phyloP scores from a whole-genome alignment of 2,797 vertebrate genomes.

The Platyrinchus mystaceus region DNA sequence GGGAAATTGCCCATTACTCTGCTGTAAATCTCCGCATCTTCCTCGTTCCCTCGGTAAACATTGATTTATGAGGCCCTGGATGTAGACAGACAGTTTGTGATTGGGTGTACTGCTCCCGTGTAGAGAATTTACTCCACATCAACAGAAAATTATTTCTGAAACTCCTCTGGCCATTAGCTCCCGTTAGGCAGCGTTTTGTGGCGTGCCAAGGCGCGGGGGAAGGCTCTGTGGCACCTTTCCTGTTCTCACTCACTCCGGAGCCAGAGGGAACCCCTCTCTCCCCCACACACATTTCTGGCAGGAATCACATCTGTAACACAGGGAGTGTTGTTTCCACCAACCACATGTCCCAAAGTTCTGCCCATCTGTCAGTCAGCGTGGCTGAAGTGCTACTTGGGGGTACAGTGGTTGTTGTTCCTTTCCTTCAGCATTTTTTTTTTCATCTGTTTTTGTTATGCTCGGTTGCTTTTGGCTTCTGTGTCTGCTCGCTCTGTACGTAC shows the following conservation, averaged over 20 bases:
- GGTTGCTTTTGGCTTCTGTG: not conserved
- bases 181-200: slow-evolving; percentile 60
- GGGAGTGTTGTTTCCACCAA: not conserved
- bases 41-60: slow-evolving; percentile 67
- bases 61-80: slow-evolving; percentile 90
- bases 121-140: slow-evolving; percentile 81
- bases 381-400: not conserved
- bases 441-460: not conserved
- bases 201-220: not conserved
- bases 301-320: not conserved
- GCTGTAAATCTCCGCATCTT: slow-evolving; percentile 67
- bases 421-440: not conserved
- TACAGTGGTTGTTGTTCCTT: not conserved
- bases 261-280: not conserved
- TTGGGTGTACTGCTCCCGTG: slow-evolving; percentile 78
- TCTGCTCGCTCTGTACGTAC: not conserved
- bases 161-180: slow-evolving; percentile 77
- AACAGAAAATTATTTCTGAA: slow-evolving; percentile 82
- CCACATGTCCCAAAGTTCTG: not conserved
- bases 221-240: not conserved
- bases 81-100: slow-evolving; percentile 84
- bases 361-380: not conserved
- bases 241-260: fast-evolving
- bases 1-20: slow-evolving; percentile 61
- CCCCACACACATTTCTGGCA: not conserved